A percentile compares a stretch with the other conserved stretches of the same genome.
Evolutionary conservation across 1,140 invertebrate species (phyloP).

Genomic region (Drosophila oshimai): DNA sequence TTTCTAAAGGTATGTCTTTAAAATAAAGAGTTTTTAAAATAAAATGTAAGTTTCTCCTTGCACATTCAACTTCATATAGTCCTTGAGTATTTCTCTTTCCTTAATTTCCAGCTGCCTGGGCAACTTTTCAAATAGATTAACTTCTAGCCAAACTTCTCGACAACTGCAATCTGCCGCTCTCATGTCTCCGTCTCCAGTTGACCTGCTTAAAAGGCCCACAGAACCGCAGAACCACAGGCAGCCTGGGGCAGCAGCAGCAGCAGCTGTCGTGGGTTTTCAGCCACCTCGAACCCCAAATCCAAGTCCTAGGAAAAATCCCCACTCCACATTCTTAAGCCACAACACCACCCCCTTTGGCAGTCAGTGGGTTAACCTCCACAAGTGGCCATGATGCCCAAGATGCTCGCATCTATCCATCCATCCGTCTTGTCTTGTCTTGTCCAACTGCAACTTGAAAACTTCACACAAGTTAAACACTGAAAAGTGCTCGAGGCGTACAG

Average conservation of each 20-base stretch:
- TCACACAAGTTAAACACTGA: conserved; percentile 78
- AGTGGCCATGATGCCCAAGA: conserved; percentile 43
- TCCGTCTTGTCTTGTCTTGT: conserved; percentile 33
- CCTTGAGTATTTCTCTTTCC: conserved; percentile 1
- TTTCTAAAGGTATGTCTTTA: too few species aligned
- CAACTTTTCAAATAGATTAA: conserved; percentile 49
- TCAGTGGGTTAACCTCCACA: conserved; percentile 51
- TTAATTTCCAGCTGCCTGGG: conserved; percentile 26
- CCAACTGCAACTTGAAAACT: conserved; percentile 57
- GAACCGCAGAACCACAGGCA: conserved; percentile 32
- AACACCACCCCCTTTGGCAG: background rate
- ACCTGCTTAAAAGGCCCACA: conserved; percentile 49
- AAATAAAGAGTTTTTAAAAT: too few species aligned
- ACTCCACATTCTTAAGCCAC: background rate
- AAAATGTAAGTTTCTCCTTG: too few species aligned
- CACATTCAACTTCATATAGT: background rate
- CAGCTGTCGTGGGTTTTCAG: conserved; percentile 43
- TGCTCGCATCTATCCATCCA: conserved; percentile 38
- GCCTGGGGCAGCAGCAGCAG: conserved; percentile 38
- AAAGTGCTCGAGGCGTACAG: conserved; percentile 62
- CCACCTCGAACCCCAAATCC: background rate
- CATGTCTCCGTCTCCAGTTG: conserved; percentile 49
- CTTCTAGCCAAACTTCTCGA: conserved; percentile 40
- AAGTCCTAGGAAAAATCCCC: background rate
- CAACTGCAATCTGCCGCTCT: conserved; percentile 37